Percentiles rank a stretch among this genome's conserved stretches.
These are phyloP conservation scores for Lamellibrachia luymesi DNA, from an alignment of 1,140 invertebrate genomes.

Conservation along the genomic window DNA sequence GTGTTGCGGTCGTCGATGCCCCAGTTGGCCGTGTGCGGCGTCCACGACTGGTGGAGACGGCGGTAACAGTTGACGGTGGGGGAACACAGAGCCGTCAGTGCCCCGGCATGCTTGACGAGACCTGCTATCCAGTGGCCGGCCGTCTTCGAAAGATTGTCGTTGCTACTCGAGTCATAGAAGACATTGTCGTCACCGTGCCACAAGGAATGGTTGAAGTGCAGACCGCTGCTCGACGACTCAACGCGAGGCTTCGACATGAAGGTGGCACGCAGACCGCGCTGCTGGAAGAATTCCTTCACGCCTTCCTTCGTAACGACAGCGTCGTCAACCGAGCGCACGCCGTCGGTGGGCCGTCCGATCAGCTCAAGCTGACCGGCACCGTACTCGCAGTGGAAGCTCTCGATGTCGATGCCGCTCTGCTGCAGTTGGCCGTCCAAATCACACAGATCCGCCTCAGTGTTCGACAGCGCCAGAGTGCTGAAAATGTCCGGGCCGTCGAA, in stretches of 20 bases:
- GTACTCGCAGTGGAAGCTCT: constrained; percentile 20
- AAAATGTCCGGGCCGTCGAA: constrained; percentile 16
- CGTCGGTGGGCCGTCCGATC: constrained; percentile 3
- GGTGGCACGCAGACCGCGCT: constrained; percentile 23
- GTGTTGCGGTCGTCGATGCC: constrained; percentile 26
- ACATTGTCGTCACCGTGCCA: constrained; percentile 30
- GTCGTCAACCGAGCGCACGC: constrained; percentile 21
- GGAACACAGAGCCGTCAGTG: constrained; percentile 31
- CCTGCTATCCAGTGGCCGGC: constrained; percentile 35
- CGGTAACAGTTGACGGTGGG: constrained; percentile 38
- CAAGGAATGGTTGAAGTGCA: constrained; percentile 35
- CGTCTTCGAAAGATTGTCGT: constrained; percentile 25
- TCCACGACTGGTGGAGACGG: constrained; percentile 24
- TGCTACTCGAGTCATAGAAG: constrained; percentile 27
- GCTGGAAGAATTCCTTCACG: constrained; percentile 25
- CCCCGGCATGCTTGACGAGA: constrained; percentile 31
- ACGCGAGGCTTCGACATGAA: constrained; percentile 33
- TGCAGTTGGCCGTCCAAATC: constrained; percentile 17
- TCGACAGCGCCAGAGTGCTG: constrained; percentile 18
- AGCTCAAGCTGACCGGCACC: constrained; percentile 29
- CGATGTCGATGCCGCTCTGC: constrained; percentile 18
- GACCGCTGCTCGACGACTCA: constrained; percentile 25
- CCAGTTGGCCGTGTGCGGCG: constrained; percentile 31
- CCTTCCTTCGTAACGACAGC: constrained; percentile 17
- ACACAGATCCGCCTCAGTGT: constrained; percentile 22